Percentiles rank a stretch among this genome's conserved stretches.
These are phyloP conservation scores for Agrotis exclamationis DNA, from an alignment of 2,888 invertebrate species.

Conservation along the genomic window DNA sequence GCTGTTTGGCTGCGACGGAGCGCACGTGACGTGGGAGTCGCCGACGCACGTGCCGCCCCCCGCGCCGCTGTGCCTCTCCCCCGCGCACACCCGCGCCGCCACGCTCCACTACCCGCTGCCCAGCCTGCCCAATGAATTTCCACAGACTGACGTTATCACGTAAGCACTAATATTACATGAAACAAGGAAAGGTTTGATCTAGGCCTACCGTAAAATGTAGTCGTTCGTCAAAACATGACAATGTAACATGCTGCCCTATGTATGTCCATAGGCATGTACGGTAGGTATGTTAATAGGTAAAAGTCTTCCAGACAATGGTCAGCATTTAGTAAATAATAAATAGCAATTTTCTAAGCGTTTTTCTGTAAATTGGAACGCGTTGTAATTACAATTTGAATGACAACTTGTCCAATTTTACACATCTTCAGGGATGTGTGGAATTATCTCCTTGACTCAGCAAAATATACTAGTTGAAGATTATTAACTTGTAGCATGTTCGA, in stretches of 20 bases:
- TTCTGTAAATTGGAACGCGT: too few species aligned
- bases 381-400: too few species aligned
- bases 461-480: constrained; percentile 8
- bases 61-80: constrained; percentile 50
- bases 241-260: too few species aligned
- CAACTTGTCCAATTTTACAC: constrained; percentile 4
- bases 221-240: neutral
- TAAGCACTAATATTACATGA: constrained; percentile 57
- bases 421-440: too few species aligned
- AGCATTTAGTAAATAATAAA: too few species aligned
- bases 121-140: constrained; percentile 65
- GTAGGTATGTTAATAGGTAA: too few species aligned
- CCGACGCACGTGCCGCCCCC: constrained; percentile 39
- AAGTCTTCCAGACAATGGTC: too few species aligned
- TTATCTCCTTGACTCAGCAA: neutral
- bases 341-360: constrained; percentile 1
- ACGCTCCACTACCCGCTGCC: constrained; percentile 68
- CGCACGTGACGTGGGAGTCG: constrained; percentile 65
- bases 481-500: constrained; percentile 7
- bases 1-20: constrained; percentile 68
- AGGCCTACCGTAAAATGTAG: neutral
- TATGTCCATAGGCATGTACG: too few species aligned
- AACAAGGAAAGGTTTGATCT: too few species aligned
- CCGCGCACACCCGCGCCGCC: constrained; percentile 54
- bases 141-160: constrained; percentile 72